Conservation (phyloP, 2,113 vertebrate species). For the Buteo buteo region DNA sequence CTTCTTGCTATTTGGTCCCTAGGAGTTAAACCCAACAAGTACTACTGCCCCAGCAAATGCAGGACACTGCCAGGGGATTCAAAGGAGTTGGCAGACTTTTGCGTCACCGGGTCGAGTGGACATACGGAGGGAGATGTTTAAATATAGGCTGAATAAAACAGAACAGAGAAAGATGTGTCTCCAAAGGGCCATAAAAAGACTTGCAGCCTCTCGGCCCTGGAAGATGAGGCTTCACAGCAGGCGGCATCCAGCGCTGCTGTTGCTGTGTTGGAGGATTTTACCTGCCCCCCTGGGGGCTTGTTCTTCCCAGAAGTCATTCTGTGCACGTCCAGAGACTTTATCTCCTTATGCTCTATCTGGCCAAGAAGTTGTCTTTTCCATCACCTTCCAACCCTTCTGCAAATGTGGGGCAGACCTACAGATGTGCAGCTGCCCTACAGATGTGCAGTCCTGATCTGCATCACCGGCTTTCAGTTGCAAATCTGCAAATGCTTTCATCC, state of each 20-base stretch:
- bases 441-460: background rate
- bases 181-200: background rate
- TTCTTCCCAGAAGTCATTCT: background rate
- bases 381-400: background rate
- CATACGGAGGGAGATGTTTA: background rate
- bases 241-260: fast-evolving
- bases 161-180: background rate
- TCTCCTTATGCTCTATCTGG: background rate
- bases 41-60: background rate
- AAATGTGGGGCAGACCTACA: background rate
- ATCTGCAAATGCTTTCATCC: background rate
- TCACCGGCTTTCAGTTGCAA: background rate
- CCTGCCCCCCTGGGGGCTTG: fast-evolving
- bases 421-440: background rate
- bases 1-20: background rate
- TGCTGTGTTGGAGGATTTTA: background rate
- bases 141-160: conserved; percentile 44
- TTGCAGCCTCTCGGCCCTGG: background rate
- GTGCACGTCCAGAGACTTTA: background rate
- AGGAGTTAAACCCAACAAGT: background rate
- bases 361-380: background rate
- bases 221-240: background rate
- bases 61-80: background rate
- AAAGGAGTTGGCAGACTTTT: background rate
- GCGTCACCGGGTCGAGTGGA: background rate